These are phyloP conservation scores for Zaprionus capensis DNA, from an alignment of 1,140 invertebrate genomes.

Conservation along the genomic window DNA sequence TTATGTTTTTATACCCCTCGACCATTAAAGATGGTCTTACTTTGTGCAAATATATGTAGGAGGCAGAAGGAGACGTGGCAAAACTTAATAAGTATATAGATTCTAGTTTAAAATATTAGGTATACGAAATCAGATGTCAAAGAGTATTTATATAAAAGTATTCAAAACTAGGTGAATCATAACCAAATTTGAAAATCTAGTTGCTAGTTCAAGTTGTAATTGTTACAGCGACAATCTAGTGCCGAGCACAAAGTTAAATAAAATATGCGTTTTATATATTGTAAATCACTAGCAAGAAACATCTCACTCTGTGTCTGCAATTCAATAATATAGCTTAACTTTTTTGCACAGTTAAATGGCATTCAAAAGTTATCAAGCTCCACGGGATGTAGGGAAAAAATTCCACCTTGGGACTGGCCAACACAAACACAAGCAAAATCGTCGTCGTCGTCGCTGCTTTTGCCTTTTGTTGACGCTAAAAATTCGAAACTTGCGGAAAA, in stretches of 20 bases:
- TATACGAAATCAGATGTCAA: too few relatives aligned
- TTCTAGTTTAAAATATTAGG: too few relatives aligned
- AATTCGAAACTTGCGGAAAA: conserved; percentile 78
- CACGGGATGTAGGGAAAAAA: conserved; percentile 16
- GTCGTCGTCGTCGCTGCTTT: conserved; percentile 51
- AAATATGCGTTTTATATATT: background rate
- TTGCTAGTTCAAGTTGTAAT: background rate
- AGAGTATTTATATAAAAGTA: too few relatives aligned
- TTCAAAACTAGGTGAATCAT: too few relatives aligned
- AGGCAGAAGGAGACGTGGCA: too few relatives aligned
- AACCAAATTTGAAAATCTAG: too few relatives aligned
- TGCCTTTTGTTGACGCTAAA: conserved; percentile 75
- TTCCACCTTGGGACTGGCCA: conserved; percentile 66
- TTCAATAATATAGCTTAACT: conserved; percentile 24
- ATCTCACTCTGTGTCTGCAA: background rate
- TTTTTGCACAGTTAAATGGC: conserved; percentile 11
- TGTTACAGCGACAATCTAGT: background rate
- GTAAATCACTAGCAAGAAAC: background rate
- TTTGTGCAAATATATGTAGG: too few relatives aligned
- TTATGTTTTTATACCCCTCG: too few relatives aligned
- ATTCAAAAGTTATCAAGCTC: conserved; percentile 24
- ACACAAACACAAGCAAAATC: conserved; percentile 71
- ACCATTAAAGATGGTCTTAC: too few relatives aligned
- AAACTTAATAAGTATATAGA: too few relatives aligned
- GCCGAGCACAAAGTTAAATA: background rate